A percentile compares a stretch with the other conserved stretches of the same genome.
Evolutionary conservation across 2,113 vertebrate genomes (phyloP).

Genomic region (Ciconia maguari): DNA sequence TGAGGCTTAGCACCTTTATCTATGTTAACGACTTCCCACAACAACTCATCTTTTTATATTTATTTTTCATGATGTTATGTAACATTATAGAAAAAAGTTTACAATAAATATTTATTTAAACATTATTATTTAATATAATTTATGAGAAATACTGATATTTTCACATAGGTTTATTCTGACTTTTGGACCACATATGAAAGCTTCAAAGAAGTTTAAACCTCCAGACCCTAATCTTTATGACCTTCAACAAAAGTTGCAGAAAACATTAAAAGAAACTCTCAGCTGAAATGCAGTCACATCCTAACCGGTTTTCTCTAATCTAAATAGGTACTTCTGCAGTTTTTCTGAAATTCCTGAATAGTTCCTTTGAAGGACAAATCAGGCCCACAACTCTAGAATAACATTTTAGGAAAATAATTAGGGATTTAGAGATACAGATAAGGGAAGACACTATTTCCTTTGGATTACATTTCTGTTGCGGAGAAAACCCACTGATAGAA

Average conservation of each 20-base stretch:
- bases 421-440: neutral
- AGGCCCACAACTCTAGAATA: neutral
- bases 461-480: neutral
- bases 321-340: neutral
- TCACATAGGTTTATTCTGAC: neutral
- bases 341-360: neutral
- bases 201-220: neutral
- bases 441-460: neutral
- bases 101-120: neutral
- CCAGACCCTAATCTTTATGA: neutral
- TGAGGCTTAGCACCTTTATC: neutral
- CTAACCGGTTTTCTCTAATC: neutral
- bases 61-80: neutral
- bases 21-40: neutral
- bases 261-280: neutral
- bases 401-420: slow-evolving; percentile 6
- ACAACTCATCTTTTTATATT: neutral
- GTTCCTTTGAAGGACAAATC: neutral
- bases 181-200: neutral
- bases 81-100: neutral
- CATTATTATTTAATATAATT: neutral
- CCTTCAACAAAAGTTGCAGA: neutral
- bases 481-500: neutral
- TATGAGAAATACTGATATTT: neutral
- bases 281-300: neutral